A percentile compares a stretch with the other conserved stretches of the same genome.
Evolutionary conservation across 2,888 invertebrate genomes (phyloP).

Genomic region (Papilio protenor): DNA sequence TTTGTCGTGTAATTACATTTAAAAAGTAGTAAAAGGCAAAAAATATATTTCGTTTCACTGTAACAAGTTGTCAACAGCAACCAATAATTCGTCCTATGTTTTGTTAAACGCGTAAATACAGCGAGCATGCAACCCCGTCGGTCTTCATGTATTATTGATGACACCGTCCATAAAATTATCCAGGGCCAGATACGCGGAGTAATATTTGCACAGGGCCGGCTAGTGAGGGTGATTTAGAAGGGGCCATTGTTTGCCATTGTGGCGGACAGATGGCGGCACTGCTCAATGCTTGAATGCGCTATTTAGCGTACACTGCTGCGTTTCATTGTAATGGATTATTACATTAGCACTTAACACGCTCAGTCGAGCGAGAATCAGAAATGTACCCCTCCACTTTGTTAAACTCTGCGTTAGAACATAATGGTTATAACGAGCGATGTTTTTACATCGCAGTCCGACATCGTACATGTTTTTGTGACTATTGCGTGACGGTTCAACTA

Average conservation of each 20-base stretch:
- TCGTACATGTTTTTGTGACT: constrained; percentile 59
- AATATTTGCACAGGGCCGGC: constrained; percentile 80
- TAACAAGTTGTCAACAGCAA: constrained; percentile 2
- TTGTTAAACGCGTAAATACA: constrained; percentile 14
- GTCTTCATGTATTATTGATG: constrained; percentile 44
- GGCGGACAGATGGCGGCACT: constrained; percentile 80
- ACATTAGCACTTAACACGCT: constrained; percentile 84
- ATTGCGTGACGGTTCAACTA: constrained; percentile 61
- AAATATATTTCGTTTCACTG: not conserved
- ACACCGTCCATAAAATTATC: constrained; percentile 51
- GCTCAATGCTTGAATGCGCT: constrained; percentile 79
- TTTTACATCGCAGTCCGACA: constrained; percentile 60
- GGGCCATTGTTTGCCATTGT: constrained; percentile 76
- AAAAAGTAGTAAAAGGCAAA: not conserved
- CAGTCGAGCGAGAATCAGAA: constrained; percentile 77
- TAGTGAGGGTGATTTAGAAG: constrained; percentile 76
- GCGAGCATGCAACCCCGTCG: not conserved
- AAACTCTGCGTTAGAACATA: constrained; percentile 64
- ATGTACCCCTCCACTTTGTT: constrained; percentile 72
- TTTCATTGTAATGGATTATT: constrained; percentile 84
- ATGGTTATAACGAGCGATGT: constrained; percentile 69
- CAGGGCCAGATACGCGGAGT: constrained; percentile 51
- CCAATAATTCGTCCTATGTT: constrained; percentile 24
- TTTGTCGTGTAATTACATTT: not conserved
- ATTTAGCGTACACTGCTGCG: constrained; percentile 81